These are phyloP conservation scores for Planiliza haematocheilus DNA, from an alignment of 2,113 vertebrate species.

Conservation along the genomic window DNA sequence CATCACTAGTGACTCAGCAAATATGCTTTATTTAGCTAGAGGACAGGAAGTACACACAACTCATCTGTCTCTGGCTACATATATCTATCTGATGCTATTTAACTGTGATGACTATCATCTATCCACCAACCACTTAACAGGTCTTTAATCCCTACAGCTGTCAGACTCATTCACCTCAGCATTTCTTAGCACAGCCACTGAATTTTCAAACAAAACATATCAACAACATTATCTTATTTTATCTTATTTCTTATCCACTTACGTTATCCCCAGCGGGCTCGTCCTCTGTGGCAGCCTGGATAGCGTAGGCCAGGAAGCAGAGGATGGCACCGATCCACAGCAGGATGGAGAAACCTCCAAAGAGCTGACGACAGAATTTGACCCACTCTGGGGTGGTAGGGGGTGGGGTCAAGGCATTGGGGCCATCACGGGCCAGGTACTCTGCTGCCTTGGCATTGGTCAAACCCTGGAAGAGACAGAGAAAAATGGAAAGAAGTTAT, in stretches of 20 bases:
- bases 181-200: too few species aligned
- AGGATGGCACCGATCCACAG: conserved; percentile 94
- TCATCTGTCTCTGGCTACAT: not conserved
- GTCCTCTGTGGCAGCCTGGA: conserved; percentile 91
- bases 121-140: too few species aligned
- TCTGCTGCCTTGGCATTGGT: conserved; percentile 93
- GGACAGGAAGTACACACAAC: not conserved
- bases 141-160: too few species aligned
- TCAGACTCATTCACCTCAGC: too few species aligned
- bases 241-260: conserved; percentile 61
- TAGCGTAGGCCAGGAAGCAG: conserved; percentile 93
- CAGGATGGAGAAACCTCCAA: conserved; percentile 93
- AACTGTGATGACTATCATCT: too few species aligned
- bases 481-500: not conserved
- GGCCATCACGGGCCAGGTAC: conserved; percentile 89
- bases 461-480: conserved; percentile 83
- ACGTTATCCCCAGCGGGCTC: conserved; percentile 91
- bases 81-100: too few species aligned
- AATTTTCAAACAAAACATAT: too few species aligned
- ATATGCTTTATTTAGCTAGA: conserved; percentile 2
- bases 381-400: conserved; percentile 95
- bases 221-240: too few species aligned
- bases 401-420: conserved; percentile 90
- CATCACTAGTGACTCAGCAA: conserved; percentile 38
- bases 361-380: conserved; percentile 95